Base-by-base conservation (phyloP, 2,797 vertebrate species). In the Poliocrania exsul region DNA sequence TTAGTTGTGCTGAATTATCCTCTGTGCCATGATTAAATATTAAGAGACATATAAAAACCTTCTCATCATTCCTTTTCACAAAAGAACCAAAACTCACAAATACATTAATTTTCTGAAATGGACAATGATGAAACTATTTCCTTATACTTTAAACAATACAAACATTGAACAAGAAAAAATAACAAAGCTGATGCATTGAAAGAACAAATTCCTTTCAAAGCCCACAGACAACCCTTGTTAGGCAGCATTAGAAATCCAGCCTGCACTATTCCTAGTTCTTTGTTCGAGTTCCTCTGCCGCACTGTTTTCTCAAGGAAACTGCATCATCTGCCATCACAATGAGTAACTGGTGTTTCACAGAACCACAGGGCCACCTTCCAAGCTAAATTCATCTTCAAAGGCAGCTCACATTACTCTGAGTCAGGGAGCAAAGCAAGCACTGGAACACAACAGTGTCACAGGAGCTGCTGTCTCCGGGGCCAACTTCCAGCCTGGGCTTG, bases 301-400 rank as follows among this genome's bases (percentile, higher is more conserved):
- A 6, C 61, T 53, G 35, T 37, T 89, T 77, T 88, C 88, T 64
- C 82, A 87, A 73, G 69, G 67, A 92, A 90, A 56, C 77, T 65
- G 49, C 86, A 81, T 92, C 67, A 82, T 56, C 69, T 83, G 74
- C 74, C 74, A 77, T 18, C 83, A 51, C 85, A 85, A 24, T 15
- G 79, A 92, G 33, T 31, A 88, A 92, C 42, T 50, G 61, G 57
- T 74, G 88, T 78, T 86, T 78, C 82, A 61, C 69, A 88, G 57
- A 78, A 62, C 69, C 81, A 87, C 72, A 29, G 79, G 84, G 85
- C 87, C 79, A 89, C 94, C 87, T 85, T 91, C 91, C 91, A 85
- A 82, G 84, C 60, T 46, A 10, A 91, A 96, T 67, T 25, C 53
- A 74, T 54, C 75, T 71, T 64, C 87, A 26, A 51, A 72, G 75